Evolutionary conservation across 2,113 vertebrate species (phyloP), one percentile per base, ranked within the genome.

Genomic region (Meles meles): DNA sequence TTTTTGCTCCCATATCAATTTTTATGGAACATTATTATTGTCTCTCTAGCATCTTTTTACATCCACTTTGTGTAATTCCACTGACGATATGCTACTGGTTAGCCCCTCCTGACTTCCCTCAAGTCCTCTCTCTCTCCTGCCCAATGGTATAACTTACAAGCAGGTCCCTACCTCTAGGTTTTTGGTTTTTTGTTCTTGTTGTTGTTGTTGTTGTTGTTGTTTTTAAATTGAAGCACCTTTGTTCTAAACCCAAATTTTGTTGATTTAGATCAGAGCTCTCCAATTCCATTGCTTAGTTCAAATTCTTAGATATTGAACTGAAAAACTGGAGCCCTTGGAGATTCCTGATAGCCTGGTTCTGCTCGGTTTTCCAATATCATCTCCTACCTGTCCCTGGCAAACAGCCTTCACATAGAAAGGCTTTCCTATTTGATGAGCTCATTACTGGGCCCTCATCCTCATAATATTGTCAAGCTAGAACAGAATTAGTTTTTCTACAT

Each of bases 41-140:
- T 10, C 6, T 80, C 31, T 15, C 0, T 6, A 44, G 13, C 5
- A 61, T 18, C 17, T 91, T 84, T 77, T 18, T 8, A 2, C 3
- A 8, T 61, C 3, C 12, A 5, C 37, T 76, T 81, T 71, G 47
- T 37, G 21, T 52, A 57, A 44, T n/a, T 9, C 1, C 17, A 20
- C 11, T 71, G 11, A 55, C 2, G n/a, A n/a, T 23, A 31, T 5
- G 31, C 31, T 27, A 31, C 6, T 6, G 2, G 2, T 0, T 6
- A 83, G 3, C 18, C 5, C 34, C n/a, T 92, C 7, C 8, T 34
- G 42, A 29, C 47, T 67, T 42, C 5, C 3, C 25, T 65, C 3
- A 44, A 18, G 31, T 25, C 3, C 2, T 31, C 4, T 89, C 8
- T 89, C 8, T 39, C 44, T 55, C 2, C 0, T 49, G 1, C 21